Evolutionary conservation across 2,113 vertebrate species (phyloP), one percentile per base, ranked within the genome.

Genomic region (Struthidea cinerea): DNA sequence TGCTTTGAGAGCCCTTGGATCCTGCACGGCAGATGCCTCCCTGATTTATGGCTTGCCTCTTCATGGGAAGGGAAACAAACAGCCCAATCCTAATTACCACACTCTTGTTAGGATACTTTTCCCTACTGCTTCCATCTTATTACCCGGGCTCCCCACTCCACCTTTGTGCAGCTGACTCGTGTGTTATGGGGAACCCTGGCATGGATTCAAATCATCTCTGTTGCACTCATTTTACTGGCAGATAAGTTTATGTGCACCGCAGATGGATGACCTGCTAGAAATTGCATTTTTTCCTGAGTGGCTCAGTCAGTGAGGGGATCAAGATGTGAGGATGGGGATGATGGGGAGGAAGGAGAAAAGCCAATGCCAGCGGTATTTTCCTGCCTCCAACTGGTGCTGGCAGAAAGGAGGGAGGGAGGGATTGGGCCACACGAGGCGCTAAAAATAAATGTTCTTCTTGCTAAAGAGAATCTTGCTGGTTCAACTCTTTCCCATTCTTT

Each of bases 391-490:
- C 3, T 16, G 49, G 46, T 7, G 11, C 57, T 37, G 73, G 26
- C 87, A 85, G 78, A 78, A 86, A 78, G 49, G 42, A 93, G 76
- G 20, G 70, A 91, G 64, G 41, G 64, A 84, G 35, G 71, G 73
- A 77, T 20, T 37, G 63, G 88, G 71, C 68, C 57, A 46, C 47
- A 47, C 3, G 0, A 84, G 39, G 49, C 35, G 23, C 95, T 96
- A 93, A 94, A 96, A 96, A 94, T 96, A 94, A 77, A 68, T 59
- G 60, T 92, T 86, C 85, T 81, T 42, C 67, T 89, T 78, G 57
- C 83, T 68, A 82, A 90, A 94, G 86, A 89, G 86, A 94, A 93
- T 94, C 91, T 94, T 96, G 93, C 96, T 96, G 93, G 59, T 95
- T 94, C 96, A 59, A 90, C 76, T 93, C 86, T 93, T 94, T 89